phyloP scores from a whole-genome alignment of 2,888 invertebrate species.

The Lagria hirta region DNA sequence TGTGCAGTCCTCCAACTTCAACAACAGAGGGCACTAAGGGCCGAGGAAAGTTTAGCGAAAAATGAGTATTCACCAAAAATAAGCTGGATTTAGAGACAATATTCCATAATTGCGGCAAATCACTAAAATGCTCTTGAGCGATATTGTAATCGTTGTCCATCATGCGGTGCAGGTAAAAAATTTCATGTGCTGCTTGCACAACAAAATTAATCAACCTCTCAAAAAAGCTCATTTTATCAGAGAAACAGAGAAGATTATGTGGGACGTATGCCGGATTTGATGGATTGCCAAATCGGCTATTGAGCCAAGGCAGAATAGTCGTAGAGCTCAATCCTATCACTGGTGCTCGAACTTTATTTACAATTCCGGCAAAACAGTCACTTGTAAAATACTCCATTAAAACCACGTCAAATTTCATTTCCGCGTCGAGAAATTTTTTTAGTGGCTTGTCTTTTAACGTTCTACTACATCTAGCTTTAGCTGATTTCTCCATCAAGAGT shows the following conservation, averaged over 20 bases:
- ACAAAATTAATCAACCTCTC: slow-evolving; percentile 41
- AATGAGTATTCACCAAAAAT: slow-evolving; percentile 54
- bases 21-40: slow-evolving; percentile 54
- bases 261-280: slow-evolving; percentile 55
- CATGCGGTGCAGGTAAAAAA: too few species aligned
- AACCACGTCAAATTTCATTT: slow-evolving; percentile 64
- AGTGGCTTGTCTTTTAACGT: slow-evolving; percentile 44
- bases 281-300: slow-evolving; percentile 53
- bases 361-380: slow-evolving; percentile 67
- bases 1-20: slow-evolving; percentile 59
- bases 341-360: slow-evolving; percentile 63
- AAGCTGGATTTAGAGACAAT: slow-evolving; percentile 54
- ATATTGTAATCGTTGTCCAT: slow-evolving; percentile 28
- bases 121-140: slow-evolving; percentile 38
- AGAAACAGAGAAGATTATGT: slow-evolving; percentile 49
- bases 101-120: slow-evolving; percentile 45
- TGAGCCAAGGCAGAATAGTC: slow-evolving; percentile 54
- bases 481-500: slow-evolving; percentile 4
- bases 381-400: slow-evolving; percentile 69
- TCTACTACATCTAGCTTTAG: slow-evolving; percentile 17
- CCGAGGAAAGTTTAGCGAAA: slow-evolving; percentile 52
- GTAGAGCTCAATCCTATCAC: slow-evolving; percentile 58
- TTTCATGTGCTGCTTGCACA: too few species aligned
- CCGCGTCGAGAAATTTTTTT: slow-evolving; percentile 48
- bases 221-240: slow-evolving; percentile 39